Conservation (phyloP, 2,113 vertebrate genomes). For the Lathamus discolor region DNA sequence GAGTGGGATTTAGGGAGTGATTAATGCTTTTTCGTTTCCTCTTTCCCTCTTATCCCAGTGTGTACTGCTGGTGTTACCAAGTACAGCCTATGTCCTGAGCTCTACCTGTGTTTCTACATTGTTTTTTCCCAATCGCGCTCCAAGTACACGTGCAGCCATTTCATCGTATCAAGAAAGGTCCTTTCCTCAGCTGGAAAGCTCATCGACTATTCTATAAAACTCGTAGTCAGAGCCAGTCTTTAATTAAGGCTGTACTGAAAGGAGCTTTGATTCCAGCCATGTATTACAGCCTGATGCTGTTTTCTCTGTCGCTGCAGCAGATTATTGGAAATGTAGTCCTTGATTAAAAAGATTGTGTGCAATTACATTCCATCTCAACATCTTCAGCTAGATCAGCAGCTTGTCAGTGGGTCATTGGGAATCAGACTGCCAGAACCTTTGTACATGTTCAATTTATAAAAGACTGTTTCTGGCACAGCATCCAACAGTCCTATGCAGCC, state of each 20-base stretch:
- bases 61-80: not conserved
- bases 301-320: slow-evolving; percentile 9
- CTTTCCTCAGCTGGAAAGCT: slow-evolving; percentile 7
- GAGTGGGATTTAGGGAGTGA: not conserved
- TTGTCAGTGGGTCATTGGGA: slow-evolving; percentile 35
- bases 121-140: not conserved
- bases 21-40: not conserved
- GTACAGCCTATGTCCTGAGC: not conserved
- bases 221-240: not conserved
- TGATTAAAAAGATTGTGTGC: slow-evolving; percentile 48
- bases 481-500: not conserved
- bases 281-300: slow-evolving; percentile 23
- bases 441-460: slow-evolving; percentile 20
- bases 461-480: slow-evolving; percentile 8
- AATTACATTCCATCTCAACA: slow-evolving; percentile 27
- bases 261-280: slow-evolving; percentile 30
- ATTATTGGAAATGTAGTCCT: slow-evolving; percentile 21
- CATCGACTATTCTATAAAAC: slow-evolving; percentile 11
- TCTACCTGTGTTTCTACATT: not conserved
- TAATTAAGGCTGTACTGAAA: slow-evolving; percentile 52
- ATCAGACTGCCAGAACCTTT: slow-evolving; percentile 30
- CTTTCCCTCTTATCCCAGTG: not conserved
- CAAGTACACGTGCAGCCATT: not conserved
- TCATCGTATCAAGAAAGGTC: not conserved
- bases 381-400: slow-evolving; percentile 7